Evolutionary conservation across 2,888 invertebrate species (phyloP), one percentile per base, ranked within the genome.

Genomic region (Ochlodes sylvanus): DNA sequence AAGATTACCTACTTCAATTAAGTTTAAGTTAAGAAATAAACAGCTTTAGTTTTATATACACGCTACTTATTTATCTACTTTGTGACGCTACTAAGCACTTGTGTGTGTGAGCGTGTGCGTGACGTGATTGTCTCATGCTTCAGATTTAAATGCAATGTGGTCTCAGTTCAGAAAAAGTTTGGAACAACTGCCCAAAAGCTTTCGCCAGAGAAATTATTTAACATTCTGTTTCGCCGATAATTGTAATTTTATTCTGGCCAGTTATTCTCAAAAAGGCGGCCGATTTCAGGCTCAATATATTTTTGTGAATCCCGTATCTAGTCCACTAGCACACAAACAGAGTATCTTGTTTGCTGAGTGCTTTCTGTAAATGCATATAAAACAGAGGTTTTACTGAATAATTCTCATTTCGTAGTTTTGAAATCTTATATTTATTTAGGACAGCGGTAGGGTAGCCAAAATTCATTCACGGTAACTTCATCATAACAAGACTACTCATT

Each of bases 351-450:
- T 63, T 63, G 42, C 42, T 7, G 41, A 55, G 21, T 55, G 55
- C 55, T 44, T 27, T 55, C 17, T 32, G 17, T 44, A 50, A 66
- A 66, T 58, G 58, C 41, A 41, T 50, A 52, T 60, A 58, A 66
- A 66, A 66, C 54, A 34, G 32, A 27, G 60, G 52, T 60, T 66
- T 42, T 60, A 32, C 52, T 60, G 19, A 54, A 66, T 54, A 54
- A 66, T 66, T 66, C 32, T 14, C 66, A n/a, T 60, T 66, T 34
- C 42, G 17, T 14, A 52, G 60, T 42, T 58, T 66, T 66, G 50
- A 52, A 60, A 54, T 52, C 65, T 52, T 52, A 66, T 58, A 65
- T 58, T 58, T 58, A 52, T 65, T 57, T 57, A 57, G 64, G 56
- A 50, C 57, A 57, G 47, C 4, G 6, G 3, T 34, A 10, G 15